Percentiles rank a stretch among this genome's conserved stretches.
These are phyloP conservation scores for Oophaga pumilio DNA, from an alignment of 2,113 vertebrate genomes.

Conservation along the genomic window DNA sequence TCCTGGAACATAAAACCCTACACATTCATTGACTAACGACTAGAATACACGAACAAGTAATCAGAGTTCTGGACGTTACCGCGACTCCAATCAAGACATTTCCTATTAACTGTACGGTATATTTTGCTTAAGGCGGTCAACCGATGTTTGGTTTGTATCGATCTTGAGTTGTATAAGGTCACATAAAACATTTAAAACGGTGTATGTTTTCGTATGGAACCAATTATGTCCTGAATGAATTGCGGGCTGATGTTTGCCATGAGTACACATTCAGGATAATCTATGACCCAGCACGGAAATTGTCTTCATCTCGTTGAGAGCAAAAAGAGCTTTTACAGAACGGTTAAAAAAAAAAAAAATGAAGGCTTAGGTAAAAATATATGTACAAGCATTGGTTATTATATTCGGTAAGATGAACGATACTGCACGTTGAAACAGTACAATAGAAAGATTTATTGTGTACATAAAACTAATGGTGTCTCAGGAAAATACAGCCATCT, in stretches of 20 bases:
- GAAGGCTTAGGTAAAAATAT: not conserved
- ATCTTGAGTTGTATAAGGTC: constrained; percentile 16
- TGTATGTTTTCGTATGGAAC: constrained; percentile 22
- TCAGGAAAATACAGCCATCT: not conserved
- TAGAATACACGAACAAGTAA: not conserved
- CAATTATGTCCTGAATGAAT: constrained; percentile 11
- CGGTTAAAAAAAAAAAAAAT: not conserved
- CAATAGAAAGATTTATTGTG: not conserved
- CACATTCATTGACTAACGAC: not conserved
- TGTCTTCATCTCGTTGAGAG: constrained; percentile 19
- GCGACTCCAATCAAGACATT: not conserved
- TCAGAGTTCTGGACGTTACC: not conserved
- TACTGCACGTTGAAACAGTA: not conserved
- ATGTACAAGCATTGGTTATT: not conserved
- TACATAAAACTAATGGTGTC: not conserved
- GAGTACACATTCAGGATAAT: constrained; percentile 30
- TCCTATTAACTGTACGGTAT: not conserved
- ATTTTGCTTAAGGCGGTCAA: not conserved
- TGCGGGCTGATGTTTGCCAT: constrained; percentile 1
- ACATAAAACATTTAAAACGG: constrained; percentile 14
- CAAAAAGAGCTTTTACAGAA: not conserved
- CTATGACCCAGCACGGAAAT: constrained; percentile 10
- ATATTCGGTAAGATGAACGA: not conserved
- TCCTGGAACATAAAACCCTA: not conserved
- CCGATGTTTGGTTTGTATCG: not conserved